Percentiles rank a stretch among this genome's conserved stretches.
Conservation (phyloP, 2,888 invertebrate species). For the Polylopha cassiicola region DNA sequence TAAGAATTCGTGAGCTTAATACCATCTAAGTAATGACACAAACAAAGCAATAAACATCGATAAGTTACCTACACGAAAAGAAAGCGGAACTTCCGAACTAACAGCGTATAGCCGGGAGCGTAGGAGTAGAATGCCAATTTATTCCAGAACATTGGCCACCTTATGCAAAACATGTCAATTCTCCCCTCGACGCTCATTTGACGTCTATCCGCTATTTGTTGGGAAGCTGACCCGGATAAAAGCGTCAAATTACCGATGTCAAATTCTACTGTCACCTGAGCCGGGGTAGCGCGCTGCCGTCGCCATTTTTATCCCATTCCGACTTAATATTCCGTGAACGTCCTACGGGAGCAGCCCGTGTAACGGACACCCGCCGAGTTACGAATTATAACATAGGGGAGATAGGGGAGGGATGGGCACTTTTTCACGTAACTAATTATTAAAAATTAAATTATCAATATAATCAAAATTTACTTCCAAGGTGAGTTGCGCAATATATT, state of each 20-base stretch:
- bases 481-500: too few species aligned
- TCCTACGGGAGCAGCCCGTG: slow-evolving; percentile 54
- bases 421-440: too few species aligned
- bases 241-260: slow-evolving; percentile 69
- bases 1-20: too few species aligned
- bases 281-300: slow-evolving; percentile 44
- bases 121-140: slow-evolving; percentile 16
- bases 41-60: slow-evolving; percentile 13
- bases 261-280: slow-evolving; percentile 68
- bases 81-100: slow-evolving; percentile 8
- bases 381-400: slow-evolving; percentile 40
- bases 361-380: slow-evolving; percentile 57
- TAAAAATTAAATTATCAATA: too few species aligned
- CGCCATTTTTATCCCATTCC: slow-evolving; percentile 68
- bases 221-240: slow-evolving; percentile 64
- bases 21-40: too few species aligned
- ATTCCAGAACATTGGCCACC: slow-evolving; percentile 24
- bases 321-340: slow-evolving; percentile 68
- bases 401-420: too few species aligned
- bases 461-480: too few species aligned
- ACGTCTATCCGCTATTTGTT: slow-evolving; percentile 50
- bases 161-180: slow-evolving; percentile 52
- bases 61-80: slow-evolving; percentile 9
- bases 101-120: slow-evolving; percentile 12
- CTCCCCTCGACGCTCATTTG: slow-evolving; percentile 35